Percentiles rank a stretch among this genome's conserved stretches.
Conservation (phyloP, 1,140 invertebrate species). For the Psix sp. region DNA sequence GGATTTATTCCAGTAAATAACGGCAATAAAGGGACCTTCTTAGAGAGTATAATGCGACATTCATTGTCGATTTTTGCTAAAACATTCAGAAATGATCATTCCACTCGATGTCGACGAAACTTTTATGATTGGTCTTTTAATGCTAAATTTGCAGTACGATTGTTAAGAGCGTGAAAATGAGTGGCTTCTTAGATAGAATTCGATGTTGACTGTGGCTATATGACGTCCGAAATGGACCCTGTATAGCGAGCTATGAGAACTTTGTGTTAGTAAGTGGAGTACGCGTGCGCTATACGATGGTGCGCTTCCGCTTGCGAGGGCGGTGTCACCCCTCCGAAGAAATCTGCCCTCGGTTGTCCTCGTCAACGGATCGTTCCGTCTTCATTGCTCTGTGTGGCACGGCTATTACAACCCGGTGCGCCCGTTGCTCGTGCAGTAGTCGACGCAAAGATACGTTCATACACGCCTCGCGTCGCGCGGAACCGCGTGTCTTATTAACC, state of each 20-base stretch:
- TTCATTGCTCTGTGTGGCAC: constrained; percentile 29
- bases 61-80: no score
- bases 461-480: constrained; percentile 41
- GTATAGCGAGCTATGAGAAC: constrained; percentile 13
- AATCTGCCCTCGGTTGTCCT: constrained; percentile 43
- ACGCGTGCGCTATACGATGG: constrained; percentile 57
- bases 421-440: constrained; percentile 48
- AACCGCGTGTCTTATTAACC: no score
- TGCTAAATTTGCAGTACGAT: background rate
- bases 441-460: constrained; percentile 52
- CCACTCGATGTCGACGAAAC: no score
- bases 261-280: constrained; percentile 39
- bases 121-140: no score
- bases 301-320: constrained; percentile 61
- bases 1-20: no score
- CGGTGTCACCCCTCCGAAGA: constrained; percentile 65
- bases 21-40: no score
- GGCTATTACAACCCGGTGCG: constrained; percentile 44
- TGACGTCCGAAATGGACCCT: constrained; percentile 49
- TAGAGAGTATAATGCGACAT: no score
- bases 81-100: no score
- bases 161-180: background rate
- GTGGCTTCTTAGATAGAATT: background rate
- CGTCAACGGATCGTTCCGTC: constrained; percentile 8
- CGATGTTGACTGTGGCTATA: background rate